Conservation (phyloP, 1,140 invertebrate species). For the Sinonovacula constricta region DNA sequence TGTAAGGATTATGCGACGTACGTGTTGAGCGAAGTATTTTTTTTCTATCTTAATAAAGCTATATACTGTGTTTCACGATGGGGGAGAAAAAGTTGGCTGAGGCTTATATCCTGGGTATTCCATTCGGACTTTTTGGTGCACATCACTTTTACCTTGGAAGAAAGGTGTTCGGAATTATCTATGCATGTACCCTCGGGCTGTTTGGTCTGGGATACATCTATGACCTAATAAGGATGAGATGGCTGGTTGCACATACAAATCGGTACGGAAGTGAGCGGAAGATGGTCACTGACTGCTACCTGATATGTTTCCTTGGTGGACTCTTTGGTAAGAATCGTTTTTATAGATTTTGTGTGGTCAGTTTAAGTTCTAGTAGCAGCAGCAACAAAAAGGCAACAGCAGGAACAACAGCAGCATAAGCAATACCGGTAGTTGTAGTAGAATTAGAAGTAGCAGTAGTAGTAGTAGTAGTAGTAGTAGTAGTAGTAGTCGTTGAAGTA, state of each 20-base stretch:
- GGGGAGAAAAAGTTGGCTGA: constrained; percentile 42
- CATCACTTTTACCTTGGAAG: constrained; percentile 67
- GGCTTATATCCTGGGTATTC: constrained; percentile 57
- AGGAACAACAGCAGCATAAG: no score
- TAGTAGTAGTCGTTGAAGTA: no score
- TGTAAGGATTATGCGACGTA: no score
- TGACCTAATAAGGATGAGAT: constrained; percentile 63
- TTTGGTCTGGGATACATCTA: constrained; percentile 60
- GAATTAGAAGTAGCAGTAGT: no score
- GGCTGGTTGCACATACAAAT: constrained; percentile 62
- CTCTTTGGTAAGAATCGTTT: constrained; percentile 60
- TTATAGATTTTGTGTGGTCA: no score
- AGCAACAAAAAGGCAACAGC: no score
- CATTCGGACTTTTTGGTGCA: constrained; percentile 58
- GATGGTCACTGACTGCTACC: constrained; percentile 55
- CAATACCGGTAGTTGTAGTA: no score
- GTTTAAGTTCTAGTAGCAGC: no score
- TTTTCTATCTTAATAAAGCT: no score
- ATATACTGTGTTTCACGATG: no score
- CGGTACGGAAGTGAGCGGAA: constrained; percentile 35
- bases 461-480: no score
- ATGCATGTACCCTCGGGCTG: constrained; percentile 63
- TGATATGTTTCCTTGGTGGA: constrained; percentile 62
- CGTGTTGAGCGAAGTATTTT: no score
- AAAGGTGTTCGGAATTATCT: constrained; percentile 55